Base-by-base conservation (phyloP, 1,140 invertebrate genomes). In the Elysia chlorotica region DNA sequence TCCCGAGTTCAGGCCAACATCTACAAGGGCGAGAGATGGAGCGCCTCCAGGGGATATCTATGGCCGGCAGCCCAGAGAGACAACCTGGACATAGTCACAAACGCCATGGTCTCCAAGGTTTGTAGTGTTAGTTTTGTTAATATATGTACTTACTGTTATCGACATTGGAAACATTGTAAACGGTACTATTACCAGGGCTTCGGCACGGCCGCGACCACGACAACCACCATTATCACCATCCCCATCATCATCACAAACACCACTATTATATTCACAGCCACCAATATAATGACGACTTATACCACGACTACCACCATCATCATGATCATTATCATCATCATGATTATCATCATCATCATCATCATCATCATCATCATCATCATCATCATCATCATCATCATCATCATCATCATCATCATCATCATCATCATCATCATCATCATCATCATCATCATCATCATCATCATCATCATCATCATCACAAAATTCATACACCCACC, bases 81-180 rank as follows among this genome's bases (percentile, higher is more conserved):
- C 48, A 85, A 84, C 57, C 74, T 85, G 2, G 76, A 85, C 48
- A 74, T 83, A 10, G 41, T 72, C 21, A 71, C 75, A 6, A 65
- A 77, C 38, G 66, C 76, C 35, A 38, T 72, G 30, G 81, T 80
- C 31, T 74, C 73, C 1, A 85, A 79, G 73, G 80, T 80, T 23
- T 2, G n/a, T 10, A 63, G 17, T 28, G 14, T 14, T n/a, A 14
- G n/a, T 14, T 14, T 48, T 48, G 14, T 48, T 14, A n/a, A n/a
- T 3, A 25, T 30, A 25, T n/a, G n/a, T 48, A n/a, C 14, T n/a
- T 14, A 14, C n/a, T 48, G 14, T 48, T 48, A 14, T 48, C n/a
- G 14, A 48, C 14, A 48, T 48, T n/a, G 14, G 41, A 14, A 48
- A 14, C n/a, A n/a, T 14, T 48, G 41, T 48, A n/a, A 48, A 48